phyloP scores from a whole-genome alignment of 2,888 invertebrate genomes.

The Eudasyphora cyanicolor region DNA sequence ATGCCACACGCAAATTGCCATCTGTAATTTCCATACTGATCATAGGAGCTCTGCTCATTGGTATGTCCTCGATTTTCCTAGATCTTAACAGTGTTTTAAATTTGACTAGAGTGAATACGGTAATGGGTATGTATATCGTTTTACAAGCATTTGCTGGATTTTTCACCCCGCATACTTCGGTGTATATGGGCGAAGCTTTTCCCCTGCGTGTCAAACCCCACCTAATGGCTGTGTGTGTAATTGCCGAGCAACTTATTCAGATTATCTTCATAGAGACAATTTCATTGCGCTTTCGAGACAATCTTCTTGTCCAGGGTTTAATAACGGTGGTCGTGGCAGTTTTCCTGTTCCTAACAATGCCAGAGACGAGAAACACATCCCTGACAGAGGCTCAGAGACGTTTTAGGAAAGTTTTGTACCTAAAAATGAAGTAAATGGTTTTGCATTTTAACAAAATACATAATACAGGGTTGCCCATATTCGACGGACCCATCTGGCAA shows the following conservation, averaged over 20 bases:
- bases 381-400: conserved; percentile 41
- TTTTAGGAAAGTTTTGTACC: conserved; percentile 31
- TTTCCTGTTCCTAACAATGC: conserved; percentile 62
- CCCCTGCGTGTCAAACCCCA: conserved; percentile 71
- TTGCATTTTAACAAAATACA: too few species aligned
- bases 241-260: conserved; percentile 70
- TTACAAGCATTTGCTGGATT: conserved; percentile 72
- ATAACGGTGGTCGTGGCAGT: neutral
- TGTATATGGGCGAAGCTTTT: conserved; percentile 74
- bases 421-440: conserved; percentile 24
- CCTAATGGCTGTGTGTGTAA: conserved; percentile 69
- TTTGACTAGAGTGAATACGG: neutral
- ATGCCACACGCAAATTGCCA: conserved; percentile 69
- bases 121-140: neutral
- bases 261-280: conserved; percentile 35
- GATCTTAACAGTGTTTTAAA: conserved; percentile 16
- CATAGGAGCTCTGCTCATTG: conserved; percentile 70
- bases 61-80: conserved; percentile 66
- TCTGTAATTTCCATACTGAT: conserved; percentile 66
- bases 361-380: conserved; percentile 49
- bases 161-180: conserved; percentile 69
- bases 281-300: neutral
- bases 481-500: too few species aligned
- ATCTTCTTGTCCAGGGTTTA: neutral
- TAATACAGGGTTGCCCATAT: too few species aligned